Percentiles rank a stretch among this genome's conserved stretches.
phyloP scores from a whole-genome alignment of 2,113 vertebrate genomes.

The Neogobius melanostomus region DNA sequence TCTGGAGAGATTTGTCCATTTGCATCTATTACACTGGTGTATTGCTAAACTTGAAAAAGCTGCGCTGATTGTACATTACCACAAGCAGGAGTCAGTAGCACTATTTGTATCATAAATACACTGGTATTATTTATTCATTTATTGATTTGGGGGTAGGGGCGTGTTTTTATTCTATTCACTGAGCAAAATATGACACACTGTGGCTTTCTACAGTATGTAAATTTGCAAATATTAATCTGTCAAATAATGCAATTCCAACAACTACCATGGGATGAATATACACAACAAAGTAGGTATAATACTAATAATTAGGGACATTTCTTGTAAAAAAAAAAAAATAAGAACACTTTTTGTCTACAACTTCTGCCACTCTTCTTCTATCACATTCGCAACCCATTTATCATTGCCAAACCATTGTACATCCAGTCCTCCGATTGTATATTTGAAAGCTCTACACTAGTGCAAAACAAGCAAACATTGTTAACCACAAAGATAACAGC shows the following conservation, averaged over 20 bases:
- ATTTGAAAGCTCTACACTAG: neutral
- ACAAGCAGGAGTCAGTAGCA: neutral
- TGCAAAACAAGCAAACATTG: neutral
- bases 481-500: neutral
- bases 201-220: too few species aligned
- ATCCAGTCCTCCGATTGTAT: neutral
- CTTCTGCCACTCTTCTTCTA: neutral
- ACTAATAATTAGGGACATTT: too few species aligned
- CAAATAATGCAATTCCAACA: too few species aligned
- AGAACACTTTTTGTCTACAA: neutral
- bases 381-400: neutral
- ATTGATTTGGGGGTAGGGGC: too few species aligned
- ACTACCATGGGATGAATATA: too few species aligned
- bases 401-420: neutral
- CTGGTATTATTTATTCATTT: too few species aligned
- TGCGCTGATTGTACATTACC: slow-evolving; percentile 1
- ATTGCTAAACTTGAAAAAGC: slow-evolving; percentile 16
- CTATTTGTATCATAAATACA: too few species aligned
- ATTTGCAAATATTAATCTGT: too few species aligned
- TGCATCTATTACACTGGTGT: slow-evolving; percentile 30
- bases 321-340: neutral
- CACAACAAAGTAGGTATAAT: too few species aligned
- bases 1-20: slow-evolving; percentile 14
- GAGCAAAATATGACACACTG: too few species aligned
- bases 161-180: too few species aligned